These are phyloP conservation scores for Enteromius mattozi DNA, from an alignment of 2,797 vertebrate species.

Conservation along the genomic window DNA sequence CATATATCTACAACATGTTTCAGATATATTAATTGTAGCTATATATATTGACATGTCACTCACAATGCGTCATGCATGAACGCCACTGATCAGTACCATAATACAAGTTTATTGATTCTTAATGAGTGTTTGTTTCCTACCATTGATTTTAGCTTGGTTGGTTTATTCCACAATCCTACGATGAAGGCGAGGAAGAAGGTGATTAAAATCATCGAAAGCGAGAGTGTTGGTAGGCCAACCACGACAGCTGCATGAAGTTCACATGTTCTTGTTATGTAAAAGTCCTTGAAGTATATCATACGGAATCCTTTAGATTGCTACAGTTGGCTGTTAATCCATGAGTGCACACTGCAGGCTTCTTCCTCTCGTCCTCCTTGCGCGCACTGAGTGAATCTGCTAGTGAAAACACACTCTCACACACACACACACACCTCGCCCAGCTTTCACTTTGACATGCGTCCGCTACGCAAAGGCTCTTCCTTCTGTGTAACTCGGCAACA, in stretches of 20 bases:
- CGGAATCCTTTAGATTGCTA: not conserved
- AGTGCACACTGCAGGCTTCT: not conserved
- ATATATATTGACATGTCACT: not conserved
- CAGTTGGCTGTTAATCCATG: not conserved
- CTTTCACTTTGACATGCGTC: slow-evolving; percentile 22
- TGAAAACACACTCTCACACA: not conserved
- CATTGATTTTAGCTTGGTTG: slow-evolving; percentile 33
- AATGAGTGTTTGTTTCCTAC: slow-evolving; percentile 14
- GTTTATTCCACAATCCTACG: slow-evolving; percentile 43
- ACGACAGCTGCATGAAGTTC: slow-evolving; percentile 35
- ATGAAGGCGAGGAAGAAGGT: slow-evolving; percentile 28
- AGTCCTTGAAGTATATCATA: not conserved
- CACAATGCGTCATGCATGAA: not conserved
- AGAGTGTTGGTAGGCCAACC: slow-evolving; percentile 22
- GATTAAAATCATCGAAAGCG: slow-evolving; percentile 43
- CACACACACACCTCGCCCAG: not conserved
- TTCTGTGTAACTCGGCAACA: not conserved
- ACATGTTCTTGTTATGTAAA: slow-evolving; percentile 48
- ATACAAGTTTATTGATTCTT: not conserved
- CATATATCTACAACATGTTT: not conserved
- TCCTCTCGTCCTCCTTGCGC: not conserved
- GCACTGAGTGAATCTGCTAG: not conserved
- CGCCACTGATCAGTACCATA: not conserved
- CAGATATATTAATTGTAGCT: too few relatives aligned
- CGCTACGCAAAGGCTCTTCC: not conserved